Base-by-base conservation (phyloP, 2,113 vertebrate species). In the Aix galericulata region DNA sequence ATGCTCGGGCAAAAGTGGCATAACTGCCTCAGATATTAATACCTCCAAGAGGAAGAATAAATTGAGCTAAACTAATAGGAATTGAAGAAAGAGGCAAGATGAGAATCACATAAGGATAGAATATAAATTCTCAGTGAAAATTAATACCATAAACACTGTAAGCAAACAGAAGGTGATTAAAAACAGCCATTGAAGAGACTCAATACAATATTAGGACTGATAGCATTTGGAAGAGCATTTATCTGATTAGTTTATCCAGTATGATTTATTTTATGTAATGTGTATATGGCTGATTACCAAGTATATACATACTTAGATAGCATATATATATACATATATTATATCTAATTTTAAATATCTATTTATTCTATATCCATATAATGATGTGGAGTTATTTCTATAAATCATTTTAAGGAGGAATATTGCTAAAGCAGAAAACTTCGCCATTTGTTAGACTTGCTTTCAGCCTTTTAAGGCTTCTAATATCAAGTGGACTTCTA, bases 321-420 rank as follows among this genome's bases (percentile, higher is more conserved):
- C 21, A 60, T n/a, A 78, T 27, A 17, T 1, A 38, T 56, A 3
- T 29, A 34, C 67, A 44, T 59, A 38, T 11, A 59, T 76, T 9
- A 42, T 59, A 34, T 11, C 44, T 63, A 34, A 34, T 5, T 5
- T 8, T 7, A 77, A 12, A 6, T 42, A 53, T 4, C 4, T 78
- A 6, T 79, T 56, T 63, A 13, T 44, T 79, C 8, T 44, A 13
- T 66, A 78, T n/a, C 48, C 13, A 16, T 20, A 1, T 4, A 42
- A 7, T 34, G 2, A 27, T 4, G 3, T 63, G 17, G 0, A 0
- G 1, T 63, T 74, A 44, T 42, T 87, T 71, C 8, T 66, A 62
- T 9, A 34, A 23, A 29, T 59, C 8, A 38, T 63, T 91, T 10
- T 34, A 56, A 32, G 9, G 26, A 66, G 22, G 1, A 17, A 8